Conservation (phyloP, 1,140 invertebrate genomes). For the Tribolium madens region DNA sequence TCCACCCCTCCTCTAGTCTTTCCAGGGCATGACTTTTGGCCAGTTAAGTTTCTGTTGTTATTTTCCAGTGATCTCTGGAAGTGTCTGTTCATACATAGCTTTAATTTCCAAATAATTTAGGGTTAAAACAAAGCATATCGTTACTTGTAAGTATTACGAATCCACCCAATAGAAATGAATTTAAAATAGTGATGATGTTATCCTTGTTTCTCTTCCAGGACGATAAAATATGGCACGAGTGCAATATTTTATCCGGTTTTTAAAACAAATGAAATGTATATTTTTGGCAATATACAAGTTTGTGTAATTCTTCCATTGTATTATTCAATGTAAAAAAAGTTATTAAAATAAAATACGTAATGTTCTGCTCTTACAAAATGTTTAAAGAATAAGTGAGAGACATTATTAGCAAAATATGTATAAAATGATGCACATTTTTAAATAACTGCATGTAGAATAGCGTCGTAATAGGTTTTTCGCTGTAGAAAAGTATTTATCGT, state of each 20-base stretch:
- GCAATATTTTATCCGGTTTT: conserved; percentile 59
- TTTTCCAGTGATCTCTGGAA: conserved; percentile 41
- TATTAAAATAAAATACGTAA: conserved; percentile 60
- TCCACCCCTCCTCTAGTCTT: conserved; percentile 52
- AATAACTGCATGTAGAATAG: conserved; percentile 62
- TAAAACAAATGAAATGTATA: conserved; percentile 56
- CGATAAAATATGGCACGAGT: conserved; percentile 50
- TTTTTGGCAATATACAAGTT: conserved; percentile 59
- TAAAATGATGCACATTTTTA: conserved; percentile 64
- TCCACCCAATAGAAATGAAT: conserved; percentile 46
- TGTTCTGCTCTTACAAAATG: conserved; percentile 54
- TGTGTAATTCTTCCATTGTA: conserved; percentile 61
- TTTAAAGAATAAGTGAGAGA: conserved; percentile 51
- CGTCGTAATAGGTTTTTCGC: conserved; percentile 54
- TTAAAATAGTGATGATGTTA: conserved; percentile 37
- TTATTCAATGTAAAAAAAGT: conserved; percentile 61
- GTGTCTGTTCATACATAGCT: conserved; percentile 34
- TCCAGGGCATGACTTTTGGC: conserved; percentile 51
- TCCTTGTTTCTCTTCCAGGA: conserved; percentile 35
- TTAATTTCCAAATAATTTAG: conserved; percentile 39
- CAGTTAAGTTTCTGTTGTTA: conserved; percentile 37
- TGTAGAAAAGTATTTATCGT: conserved; percentile 53
- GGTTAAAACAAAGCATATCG: conserved; percentile 56
- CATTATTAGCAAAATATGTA: conserved; percentile 63
- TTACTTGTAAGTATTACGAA: conserved; percentile 49